Conservation (phyloP, 2,888 invertebrate genomes). For the Mamestra brassicae region DNA sequence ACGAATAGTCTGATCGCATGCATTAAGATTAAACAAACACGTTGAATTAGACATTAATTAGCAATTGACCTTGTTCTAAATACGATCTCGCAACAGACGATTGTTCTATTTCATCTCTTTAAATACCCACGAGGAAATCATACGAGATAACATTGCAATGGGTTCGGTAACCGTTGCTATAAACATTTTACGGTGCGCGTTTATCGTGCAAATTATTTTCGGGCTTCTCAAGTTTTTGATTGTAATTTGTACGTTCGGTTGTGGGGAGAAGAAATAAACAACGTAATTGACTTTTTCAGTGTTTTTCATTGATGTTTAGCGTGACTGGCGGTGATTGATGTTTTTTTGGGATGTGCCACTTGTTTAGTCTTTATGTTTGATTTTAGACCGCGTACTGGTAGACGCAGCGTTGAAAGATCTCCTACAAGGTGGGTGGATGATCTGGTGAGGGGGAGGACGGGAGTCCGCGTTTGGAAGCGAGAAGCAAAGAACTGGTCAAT, state of each 20-base stretch:
- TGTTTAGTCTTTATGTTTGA: not conserved
- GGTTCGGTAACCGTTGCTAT: constrained; percentile 52
- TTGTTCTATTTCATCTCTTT: constrained; percentile 54
- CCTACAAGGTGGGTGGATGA: no score
- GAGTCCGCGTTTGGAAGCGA: not conserved
- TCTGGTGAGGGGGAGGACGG: not conserved
- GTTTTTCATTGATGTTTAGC: constrained; percentile 51
- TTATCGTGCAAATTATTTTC: constrained; percentile 48
- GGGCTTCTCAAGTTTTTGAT: constrained; percentile 32
- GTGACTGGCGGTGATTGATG: constrained; percentile 31
- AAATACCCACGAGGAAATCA: constrained; percentile 50
- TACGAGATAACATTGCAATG: constrained; percentile 56
- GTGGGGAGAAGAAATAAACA: constrained; percentile 34
- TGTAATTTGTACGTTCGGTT: constrained; percentile 26
- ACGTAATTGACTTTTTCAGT: constrained; percentile 31
- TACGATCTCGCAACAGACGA: constrained; percentile 57
- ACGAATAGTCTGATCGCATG: constrained; percentile 15
- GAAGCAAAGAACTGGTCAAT: no score
- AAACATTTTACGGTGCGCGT: constrained; percentile 51
- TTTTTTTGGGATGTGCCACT: constrained; percentile 10
- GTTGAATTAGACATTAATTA: constrained; percentile 55
- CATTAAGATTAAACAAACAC: constrained; percentile 45
- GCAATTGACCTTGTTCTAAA: constrained; percentile 63
- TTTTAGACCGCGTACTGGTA: not conserved
- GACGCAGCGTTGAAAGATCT: not conserved